Percentiles rank a stretch among this genome's conserved stretches.
These are phyloP conservation scores for Alauda arvensis DNA, from an alignment of 2,797 vertebrate species.

Conservation along the genomic window DNA sequence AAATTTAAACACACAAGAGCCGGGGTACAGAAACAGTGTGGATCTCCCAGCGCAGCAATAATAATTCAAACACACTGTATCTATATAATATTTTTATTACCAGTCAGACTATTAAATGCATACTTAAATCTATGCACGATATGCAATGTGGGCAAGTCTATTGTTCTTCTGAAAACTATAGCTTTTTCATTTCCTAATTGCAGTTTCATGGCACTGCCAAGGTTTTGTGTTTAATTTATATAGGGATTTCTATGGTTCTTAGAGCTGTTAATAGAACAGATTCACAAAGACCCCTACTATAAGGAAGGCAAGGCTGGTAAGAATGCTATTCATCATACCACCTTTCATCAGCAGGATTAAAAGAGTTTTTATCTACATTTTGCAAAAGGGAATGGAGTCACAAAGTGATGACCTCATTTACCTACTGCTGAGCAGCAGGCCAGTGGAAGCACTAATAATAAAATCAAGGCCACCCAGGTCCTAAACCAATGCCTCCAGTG, in stretches of 20 bases:
- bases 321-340: constrained; percentile 47
- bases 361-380: constrained; percentile 60
- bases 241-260: constrained; percentile 50
- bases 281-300: constrained; percentile 51
- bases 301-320: constrained; percentile 33
- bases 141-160: constrained; percentile 55
- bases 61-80: constrained; percentile 59
- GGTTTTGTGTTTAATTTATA: constrained; percentile 59
- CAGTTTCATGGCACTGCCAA: constrained; percentile 54
- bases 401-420: constrained; percentile 58
- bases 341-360: constrained; percentile 61
- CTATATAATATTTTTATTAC: constrained; percentile 63
- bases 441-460: constrained; percentile 50
- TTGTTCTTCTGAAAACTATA: constrained; percentile 59
- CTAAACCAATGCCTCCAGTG: constrained; percentile 25
- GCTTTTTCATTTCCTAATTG: constrained; percentile 63
- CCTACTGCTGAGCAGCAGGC: constrained; percentile 54
- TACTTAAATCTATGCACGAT: constrained; percentile 56
- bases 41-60: constrained; percentile 14
- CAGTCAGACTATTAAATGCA: constrained; percentile 62
- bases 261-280: constrained; percentile 52
- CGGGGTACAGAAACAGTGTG: constrained; percentile 37
- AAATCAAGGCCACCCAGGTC: constrained; percentile 53
- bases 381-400: constrained; percentile 28
- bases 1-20: constrained; percentile 45